phyloP scores from a whole-genome alignment of 1,140 invertebrate genomes.

The Brachionus calyciflorus region DNA sequence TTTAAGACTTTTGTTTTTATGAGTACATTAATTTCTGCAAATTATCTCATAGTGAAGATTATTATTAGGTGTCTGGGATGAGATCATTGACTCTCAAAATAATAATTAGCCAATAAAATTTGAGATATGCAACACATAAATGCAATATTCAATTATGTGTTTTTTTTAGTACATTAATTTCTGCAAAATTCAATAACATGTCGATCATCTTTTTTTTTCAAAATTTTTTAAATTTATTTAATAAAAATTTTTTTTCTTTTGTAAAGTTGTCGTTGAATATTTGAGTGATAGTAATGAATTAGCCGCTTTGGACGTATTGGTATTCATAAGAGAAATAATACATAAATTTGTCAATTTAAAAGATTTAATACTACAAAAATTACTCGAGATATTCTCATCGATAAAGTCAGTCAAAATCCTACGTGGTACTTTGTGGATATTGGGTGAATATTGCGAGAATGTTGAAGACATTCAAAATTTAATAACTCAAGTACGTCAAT shows the following conservation, averaged over 20 bases:
- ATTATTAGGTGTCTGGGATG: too few species aligned
- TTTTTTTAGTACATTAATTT: too few species aligned
- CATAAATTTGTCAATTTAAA: conserved; percentile 81
- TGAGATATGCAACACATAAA: too few species aligned
- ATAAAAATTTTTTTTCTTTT: background rate
- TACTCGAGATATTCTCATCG: conserved; percentile 75
- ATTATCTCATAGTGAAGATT: too few species aligned
- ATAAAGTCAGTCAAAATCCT: conserved; percentile 73
- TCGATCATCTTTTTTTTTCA: background rate
- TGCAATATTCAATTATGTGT: too few species aligned
- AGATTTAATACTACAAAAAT: conserved; percentile 70
- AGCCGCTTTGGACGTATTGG: conserved; percentile 86
- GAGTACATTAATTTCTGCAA: too few species aligned
- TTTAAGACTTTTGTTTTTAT: too few species aligned
- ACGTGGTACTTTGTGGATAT: conserved; percentile 91
- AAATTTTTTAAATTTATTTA: background rate
- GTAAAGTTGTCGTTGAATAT: conserved; percentile 81
- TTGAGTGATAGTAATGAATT: conserved; percentile 89
- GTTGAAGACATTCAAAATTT: conserved; percentile 75
- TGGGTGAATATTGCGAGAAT: conserved; percentile 86
- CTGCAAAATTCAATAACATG: too few species aligned
- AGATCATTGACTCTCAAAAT: too few species aligned
- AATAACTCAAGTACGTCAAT: conserved; percentile 71
- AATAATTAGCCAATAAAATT: too few species aligned
- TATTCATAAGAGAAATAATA: conserved; percentile 90